Base-by-base conservation (phyloP, 2,797 vertebrate species). In the Macrochelys suwanniensis region DNA sequence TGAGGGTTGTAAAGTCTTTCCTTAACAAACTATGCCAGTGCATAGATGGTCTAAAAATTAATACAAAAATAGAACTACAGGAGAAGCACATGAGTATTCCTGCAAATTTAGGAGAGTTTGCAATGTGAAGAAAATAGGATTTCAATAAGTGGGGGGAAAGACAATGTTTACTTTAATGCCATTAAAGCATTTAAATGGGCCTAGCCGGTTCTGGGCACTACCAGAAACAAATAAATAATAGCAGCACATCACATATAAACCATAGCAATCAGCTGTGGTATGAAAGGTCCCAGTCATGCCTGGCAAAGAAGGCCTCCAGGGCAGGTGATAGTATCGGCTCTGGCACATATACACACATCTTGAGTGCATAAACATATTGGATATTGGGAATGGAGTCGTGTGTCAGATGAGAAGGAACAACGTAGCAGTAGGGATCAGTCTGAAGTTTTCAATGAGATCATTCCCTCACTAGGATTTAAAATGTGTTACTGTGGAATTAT, bases 21-120 rank as follows among this genome's bases (percentile, higher is more conserved):
- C 84, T 95, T 94, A 89, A 96, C n/a, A 42, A 95, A 82, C 50
- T 53, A 82, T 33, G 56, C 74, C 42, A 88, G 11, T n/a, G 12
- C 0, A 4, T 80, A 93, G 50, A 76, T 31, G 6, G 50, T 53
- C 11, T 91, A 78, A 97, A 95, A 95, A 15, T 87, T 33, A 80
- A 84, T 74, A 89, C 84, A 94, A 88, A 88, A 93, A 85, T 33
- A 92, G 10, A 94, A 31, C 5, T 56, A 11, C 19, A 45, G 28
- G 76, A 51, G 83, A 76, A 92, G 80, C 45, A 28, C 42, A 84
- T 0, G 0, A 96, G 21, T 65, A 71, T 49, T 47, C 71, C 81
- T 87, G 90, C 65, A 94, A 89, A 90, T 0, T 0, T 9, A 1
- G 33, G 26, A 11, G 50, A 68, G 51, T 1, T 3, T 85, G 49